Evolutionary conservation across 1,140 invertebrate genomes (phyloP).

Genomic region (Solenopsis invicta): DNA sequence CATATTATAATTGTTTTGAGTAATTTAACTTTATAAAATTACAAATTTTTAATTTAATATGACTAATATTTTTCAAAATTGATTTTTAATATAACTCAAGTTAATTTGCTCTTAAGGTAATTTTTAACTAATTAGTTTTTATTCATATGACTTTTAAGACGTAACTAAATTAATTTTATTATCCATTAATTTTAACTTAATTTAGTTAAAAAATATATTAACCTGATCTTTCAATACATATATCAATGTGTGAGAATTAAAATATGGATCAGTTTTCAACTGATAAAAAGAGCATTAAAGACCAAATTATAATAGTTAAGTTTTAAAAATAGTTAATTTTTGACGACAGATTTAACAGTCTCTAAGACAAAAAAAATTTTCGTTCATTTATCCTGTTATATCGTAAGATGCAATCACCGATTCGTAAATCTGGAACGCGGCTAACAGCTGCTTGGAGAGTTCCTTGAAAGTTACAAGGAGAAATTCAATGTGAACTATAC

Average conservation of each 20-base stretch:
- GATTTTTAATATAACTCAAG: too few relatives aligned
- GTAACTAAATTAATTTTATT: too few relatives aligned
- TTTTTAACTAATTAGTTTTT: too few relatives aligned
- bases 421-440: neutral
- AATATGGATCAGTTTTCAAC: neutral
- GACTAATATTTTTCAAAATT: too few relatives aligned
- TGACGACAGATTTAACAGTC: neutral
- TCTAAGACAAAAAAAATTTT: neutral
- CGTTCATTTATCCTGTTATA: neutral
- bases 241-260: neutral
- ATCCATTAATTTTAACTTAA: too few relatives aligned
- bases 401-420: neutral
- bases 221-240: too few relatives aligned
- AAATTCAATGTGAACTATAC: neutral
- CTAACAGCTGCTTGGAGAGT: neutral
- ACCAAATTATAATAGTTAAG: neutral
- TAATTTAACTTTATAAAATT: too few relatives aligned
- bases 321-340: neutral
- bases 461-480: conserved; percentile 34
- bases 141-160: too few relatives aligned
- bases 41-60: too few relatives aligned
- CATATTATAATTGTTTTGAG: too few relatives aligned
- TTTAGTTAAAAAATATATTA: too few relatives aligned
- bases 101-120: too few relatives aligned
- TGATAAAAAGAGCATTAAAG: neutral